Evolutionary conservation across 1,140 invertebrate species (phyloP).

Genomic region (Caenorhabditis latens): DNA sequence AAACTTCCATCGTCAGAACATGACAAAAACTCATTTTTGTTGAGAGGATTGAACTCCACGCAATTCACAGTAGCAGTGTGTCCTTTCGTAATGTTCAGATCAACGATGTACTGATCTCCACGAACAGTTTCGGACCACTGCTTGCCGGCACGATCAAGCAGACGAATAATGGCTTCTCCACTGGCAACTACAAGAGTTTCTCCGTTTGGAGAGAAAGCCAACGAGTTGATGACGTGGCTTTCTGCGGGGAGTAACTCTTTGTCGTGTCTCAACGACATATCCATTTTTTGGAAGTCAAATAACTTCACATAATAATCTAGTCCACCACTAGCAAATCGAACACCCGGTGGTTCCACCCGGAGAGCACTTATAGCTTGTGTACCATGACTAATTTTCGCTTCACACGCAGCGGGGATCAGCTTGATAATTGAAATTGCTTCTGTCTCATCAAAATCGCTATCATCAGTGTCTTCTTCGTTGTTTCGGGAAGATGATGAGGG

Average conservation of each 20-base stretch:
- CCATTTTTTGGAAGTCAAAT: conserved; percentile 99
- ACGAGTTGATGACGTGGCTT: conserved; percentile 89
- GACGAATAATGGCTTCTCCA: conserved; percentile 88
- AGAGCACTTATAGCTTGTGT: conserved; percentile 81
- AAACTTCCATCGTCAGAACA: conserved; percentile 91
- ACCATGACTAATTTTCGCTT: conserved; percentile 63
- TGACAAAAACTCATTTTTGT: conserved; percentile 92
- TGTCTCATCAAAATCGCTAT: conserved; percentile 62
- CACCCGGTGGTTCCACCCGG: conserved; percentile 90
- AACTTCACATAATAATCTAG: conserved; percentile 95
- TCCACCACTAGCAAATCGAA: conserved; percentile 88
- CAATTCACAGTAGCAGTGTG: conserved; percentile 91
- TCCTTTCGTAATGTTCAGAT: conserved; percentile 94
- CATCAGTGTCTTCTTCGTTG: conserved; percentile 33
- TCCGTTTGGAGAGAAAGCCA: conserved; percentile 93
- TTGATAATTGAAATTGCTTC: conserved; percentile 59
- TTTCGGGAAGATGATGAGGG: not conserved
- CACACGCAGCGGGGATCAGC: conserved; percentile 65
- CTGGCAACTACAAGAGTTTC: conserved; percentile 93
- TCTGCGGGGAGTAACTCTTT: conserved; percentile 92
- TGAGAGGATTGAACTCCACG: conserved; percentile 93
- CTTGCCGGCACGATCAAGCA: conserved; percentile 94
- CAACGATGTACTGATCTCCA: conserved; percentile 95
- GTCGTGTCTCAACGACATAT: conserved; percentile 89
- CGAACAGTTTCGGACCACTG: conserved; percentile 91